Conservation (phyloP, 2,113 vertebrate species). For the Euleptes europaea region DNA sequence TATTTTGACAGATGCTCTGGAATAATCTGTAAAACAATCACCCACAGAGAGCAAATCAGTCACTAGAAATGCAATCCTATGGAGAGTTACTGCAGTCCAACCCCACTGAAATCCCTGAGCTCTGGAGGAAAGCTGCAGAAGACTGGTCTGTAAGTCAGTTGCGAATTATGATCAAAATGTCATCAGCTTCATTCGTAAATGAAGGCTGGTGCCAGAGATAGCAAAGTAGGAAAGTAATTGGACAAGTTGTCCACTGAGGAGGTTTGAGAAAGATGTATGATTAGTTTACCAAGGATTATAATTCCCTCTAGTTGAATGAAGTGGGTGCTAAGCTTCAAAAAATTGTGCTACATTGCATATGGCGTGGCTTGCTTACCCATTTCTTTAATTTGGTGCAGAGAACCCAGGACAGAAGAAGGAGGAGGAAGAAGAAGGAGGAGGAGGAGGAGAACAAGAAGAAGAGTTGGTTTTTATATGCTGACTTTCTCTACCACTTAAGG, state of each 20-base stretch:
- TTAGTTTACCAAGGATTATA: not conserved
- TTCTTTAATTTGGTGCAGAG: not conserved
- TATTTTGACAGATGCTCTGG: not conserved
- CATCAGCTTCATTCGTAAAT: not conserved
- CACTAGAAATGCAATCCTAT: not conserved
- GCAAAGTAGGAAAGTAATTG: not conserved
- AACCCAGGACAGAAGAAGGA: too few relatives aligned
- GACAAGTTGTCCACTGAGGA: not conserved
- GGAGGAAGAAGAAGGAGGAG: too few relatives aligned
- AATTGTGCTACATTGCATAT: too few relatives aligned
- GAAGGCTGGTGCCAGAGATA: not conserved
- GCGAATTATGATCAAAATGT: not conserved
- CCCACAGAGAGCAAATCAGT: not conserved
- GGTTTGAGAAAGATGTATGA: not conserved
- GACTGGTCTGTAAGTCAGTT: too few relatives aligned
- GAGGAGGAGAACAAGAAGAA: too few relatives aligned
- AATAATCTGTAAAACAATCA: constrained; percentile 4
- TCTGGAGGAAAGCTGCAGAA: too few relatives aligned
- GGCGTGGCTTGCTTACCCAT: not conserved
- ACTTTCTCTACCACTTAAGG: too few relatives aligned
- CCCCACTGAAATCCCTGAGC: too few relatives aligned
- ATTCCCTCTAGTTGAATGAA: not conserved
- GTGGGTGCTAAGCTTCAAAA: not conserved
- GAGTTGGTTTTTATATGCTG: too few relatives aligned
- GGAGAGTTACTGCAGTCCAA: too few relatives aligned